phyloP scores from a whole-genome alignment of 2,113 vertebrate species.

The Tragelaphus imberbis region DNA sequence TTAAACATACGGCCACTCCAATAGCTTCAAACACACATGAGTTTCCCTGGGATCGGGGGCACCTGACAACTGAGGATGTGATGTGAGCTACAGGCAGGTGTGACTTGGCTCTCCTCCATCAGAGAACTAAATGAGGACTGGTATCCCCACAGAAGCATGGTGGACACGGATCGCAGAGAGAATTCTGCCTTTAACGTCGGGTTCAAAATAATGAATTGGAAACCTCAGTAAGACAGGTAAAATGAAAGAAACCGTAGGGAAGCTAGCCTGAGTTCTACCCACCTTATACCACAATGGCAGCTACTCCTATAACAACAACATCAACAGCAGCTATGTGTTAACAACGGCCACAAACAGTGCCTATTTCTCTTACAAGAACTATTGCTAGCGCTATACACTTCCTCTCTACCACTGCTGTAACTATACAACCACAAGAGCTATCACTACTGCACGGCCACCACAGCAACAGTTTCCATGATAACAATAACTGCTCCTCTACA shows the following conservation, averaged over 20 bases:
- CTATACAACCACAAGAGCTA: rapidly evolving
- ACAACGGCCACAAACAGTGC: background rate
- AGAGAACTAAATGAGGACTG: background rate
- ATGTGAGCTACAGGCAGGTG: background rate
- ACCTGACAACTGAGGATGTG: background rate
- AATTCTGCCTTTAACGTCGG: background rate
- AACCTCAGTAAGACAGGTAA: background rate
- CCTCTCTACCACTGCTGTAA: background rate
- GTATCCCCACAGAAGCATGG: background rate
- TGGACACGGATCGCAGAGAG: background rate
- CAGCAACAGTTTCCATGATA: rapidly evolving
- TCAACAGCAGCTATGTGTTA: background rate
- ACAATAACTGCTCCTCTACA: too few species aligned
- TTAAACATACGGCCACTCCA: background rate
- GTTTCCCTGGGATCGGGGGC: background rate
- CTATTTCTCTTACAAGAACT: background rate
- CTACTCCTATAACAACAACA: background rate
- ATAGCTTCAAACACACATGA: background rate
- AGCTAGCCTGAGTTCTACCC: background rate
- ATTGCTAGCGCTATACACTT: background rate
- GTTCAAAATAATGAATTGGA: background rate
- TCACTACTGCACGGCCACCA: rapidly evolving
- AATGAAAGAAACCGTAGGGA: background rate
- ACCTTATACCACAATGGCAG: background rate
- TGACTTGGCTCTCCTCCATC: background rate